Percentiles rank a stretch among this genome's conserved stretches.
Evolutionary conservation across 2,113 vertebrate species (phyloP).

Genomic region (Cervus canadensis): DNA sequence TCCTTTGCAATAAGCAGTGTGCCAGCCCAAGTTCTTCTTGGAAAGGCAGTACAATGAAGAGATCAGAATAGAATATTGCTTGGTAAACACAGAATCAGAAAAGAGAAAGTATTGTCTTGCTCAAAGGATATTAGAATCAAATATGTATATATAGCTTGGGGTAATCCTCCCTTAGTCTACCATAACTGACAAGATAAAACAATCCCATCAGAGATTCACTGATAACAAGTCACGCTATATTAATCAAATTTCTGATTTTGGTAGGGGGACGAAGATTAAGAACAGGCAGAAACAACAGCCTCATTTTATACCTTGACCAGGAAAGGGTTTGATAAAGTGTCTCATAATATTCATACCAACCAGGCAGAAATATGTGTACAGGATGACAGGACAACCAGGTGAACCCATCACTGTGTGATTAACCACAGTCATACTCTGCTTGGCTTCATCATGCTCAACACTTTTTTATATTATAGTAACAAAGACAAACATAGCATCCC

Average conservation of each 20-base stretch:
- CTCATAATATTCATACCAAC: not conserved
- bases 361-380: not conserved
- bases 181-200: not conserved
- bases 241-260: not conserved
- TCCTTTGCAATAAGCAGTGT: not conserved
- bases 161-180: not conserved
- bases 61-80: not conserved
- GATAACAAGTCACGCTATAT: not conserved
- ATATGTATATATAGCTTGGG: not conserved
- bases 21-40: not conserved
- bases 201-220: not conserved
- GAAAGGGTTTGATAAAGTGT: not conserved
- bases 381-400: not conserved
- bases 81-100: conserved; percentile 12
- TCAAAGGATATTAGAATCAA: not conserved
- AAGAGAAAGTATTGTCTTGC: not conserved
- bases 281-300: not conserved
- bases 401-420: not conserved
- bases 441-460: not conserved
- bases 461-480: not conserved
- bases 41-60: not conserved
- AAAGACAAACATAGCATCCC: not conserved
- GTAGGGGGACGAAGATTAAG: not conserved
- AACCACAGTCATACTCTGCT: not conserved
- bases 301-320: not conserved